These are phyloP conservation scores for Bombus superbus DNA, from an alignment of 1,140 invertebrate species.

Conservation along the genomic window DNA sequence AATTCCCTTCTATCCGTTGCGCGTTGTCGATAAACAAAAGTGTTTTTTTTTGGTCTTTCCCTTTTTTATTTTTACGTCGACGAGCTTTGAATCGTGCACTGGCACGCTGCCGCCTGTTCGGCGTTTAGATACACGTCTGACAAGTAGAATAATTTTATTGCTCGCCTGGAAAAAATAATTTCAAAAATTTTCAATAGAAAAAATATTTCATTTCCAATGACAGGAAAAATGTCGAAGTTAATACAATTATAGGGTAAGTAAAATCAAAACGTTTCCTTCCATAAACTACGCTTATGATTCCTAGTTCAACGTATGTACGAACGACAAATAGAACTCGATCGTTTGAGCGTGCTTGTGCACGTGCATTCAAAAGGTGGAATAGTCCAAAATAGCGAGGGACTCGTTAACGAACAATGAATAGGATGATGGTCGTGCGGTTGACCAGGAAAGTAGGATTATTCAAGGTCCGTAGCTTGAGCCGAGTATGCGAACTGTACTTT, in stretches of 20 bases:
- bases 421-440: not conserved
- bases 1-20: not conserved
- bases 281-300: not conserved
- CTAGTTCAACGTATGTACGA: not conserved
- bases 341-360: too few relatives aligned
- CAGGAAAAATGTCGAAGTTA: too few relatives aligned
- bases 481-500: not conserved
- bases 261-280: not conserved
- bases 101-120: not conserved
- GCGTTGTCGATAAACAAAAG: not conserved
- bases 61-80: not conserved
- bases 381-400: not conserved
- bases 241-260: not conserved
- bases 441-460: conserved; percentile 27
- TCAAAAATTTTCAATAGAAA: not conserved
- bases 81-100: not conserved
- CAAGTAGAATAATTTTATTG: conserved; percentile 1
- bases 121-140: too few relatives aligned
- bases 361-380: not conserved
- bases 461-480: not conserved
- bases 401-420: conserved; percentile 6
- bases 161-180: not conserved
- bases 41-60: not conserved
- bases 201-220: not conserved
- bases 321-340: not conserved